Conservation (phyloP, 2,113 vertebrate species). For the Tympanuchus pallidicinctus region DNA sequence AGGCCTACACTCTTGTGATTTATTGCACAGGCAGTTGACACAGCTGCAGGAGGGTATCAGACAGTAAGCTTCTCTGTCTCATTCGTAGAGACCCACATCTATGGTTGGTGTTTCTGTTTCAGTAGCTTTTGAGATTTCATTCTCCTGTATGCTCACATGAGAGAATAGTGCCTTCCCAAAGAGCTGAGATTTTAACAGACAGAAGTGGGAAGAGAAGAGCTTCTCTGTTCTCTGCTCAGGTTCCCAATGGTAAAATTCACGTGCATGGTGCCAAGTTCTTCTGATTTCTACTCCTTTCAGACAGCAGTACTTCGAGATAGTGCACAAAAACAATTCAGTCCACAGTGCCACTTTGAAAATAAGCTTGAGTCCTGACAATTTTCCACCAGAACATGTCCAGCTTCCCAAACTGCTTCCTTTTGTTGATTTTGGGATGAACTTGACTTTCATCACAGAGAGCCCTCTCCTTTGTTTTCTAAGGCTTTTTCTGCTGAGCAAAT, state of each 20-base stretch:
- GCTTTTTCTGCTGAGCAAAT: constrained; percentile 53
- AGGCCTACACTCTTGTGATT: background rate
- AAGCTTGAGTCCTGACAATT: constrained; percentile 37
- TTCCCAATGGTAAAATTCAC: background rate
- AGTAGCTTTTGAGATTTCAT: background rate
- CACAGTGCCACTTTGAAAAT: constrained; percentile 25
- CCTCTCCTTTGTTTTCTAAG: constrained; percentile 64
- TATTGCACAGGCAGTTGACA: background rate
- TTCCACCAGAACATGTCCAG: constrained; percentile 27
- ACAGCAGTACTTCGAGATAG: background rate
- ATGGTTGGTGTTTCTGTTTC: constrained; percentile 14
- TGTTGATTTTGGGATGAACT: constrained; percentile 69
- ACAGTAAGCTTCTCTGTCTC: background rate
- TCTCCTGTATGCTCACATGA: background rate
- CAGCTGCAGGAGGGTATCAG: background rate
- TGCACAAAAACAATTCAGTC: constrained; percentile 22
- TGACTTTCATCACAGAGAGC: constrained; percentile 34
- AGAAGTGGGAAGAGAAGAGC: background rate
- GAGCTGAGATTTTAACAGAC: background rate
- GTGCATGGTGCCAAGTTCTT: background rate
- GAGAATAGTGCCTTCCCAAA: background rate
- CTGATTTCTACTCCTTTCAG: background rate
- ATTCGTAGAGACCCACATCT: background rate
- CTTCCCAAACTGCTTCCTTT: constrained; percentile 51
- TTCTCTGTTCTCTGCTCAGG: background rate